Percentiles rank a stretch among this genome's conserved stretches.
These are phyloP conservation scores for Neodiprion pinetum DNA, from an alignment of 1,140 invertebrate genomes.

Conservation along the genomic window DNA sequence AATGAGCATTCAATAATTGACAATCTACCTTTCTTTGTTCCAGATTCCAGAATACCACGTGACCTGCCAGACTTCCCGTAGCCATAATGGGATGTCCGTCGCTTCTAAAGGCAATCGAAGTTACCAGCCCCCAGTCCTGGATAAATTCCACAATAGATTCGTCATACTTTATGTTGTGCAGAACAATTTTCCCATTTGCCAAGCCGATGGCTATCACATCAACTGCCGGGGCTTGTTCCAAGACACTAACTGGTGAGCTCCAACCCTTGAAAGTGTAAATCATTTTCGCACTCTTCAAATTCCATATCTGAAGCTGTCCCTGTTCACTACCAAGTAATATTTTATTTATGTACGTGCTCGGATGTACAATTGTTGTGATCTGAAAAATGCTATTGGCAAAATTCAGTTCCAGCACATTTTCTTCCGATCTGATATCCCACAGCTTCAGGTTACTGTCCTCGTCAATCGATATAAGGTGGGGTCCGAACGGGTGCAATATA, in stretches of 20 bases:
- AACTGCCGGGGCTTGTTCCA: conserved; percentile 87
- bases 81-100: conserved; percentile 89
- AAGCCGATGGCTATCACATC: conserved; percentile 91
- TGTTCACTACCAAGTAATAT: conserved; percentile 91
- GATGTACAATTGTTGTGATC: conserved; percentile 84
- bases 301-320: conserved; percentile 90
- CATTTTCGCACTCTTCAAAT: conserved; percentile 80
- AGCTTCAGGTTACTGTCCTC: conserved; percentile 78
- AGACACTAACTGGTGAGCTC: conserved; percentile 70
- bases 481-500: conserved; percentile 85
- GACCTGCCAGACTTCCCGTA: conserved; percentile 78
- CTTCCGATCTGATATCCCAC: conserved; percentile 85
- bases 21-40: conserved; percentile 81
- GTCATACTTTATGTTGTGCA: conserved; percentile 91
- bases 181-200: conserved; percentile 78
- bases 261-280: conserved; percentile 86
- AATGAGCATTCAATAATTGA: conserved; percentile 81
- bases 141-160: conserved; percentile 84
- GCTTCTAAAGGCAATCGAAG: conserved; percentile 83
- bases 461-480: conserved; percentile 87
- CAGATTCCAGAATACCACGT: conserved; percentile 94
- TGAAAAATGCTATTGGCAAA: conserved; percentile 78
- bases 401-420: conserved; percentile 70
- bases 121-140: conserved; percentile 93
- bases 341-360: conserved; percentile 94